A percentile compares a stretch with the other conserved stretches of the same genome.
Evolutionary conservation across 2,888 invertebrate genomes (phyloP).

Genomic region (Agrotis segetum): DNA sequence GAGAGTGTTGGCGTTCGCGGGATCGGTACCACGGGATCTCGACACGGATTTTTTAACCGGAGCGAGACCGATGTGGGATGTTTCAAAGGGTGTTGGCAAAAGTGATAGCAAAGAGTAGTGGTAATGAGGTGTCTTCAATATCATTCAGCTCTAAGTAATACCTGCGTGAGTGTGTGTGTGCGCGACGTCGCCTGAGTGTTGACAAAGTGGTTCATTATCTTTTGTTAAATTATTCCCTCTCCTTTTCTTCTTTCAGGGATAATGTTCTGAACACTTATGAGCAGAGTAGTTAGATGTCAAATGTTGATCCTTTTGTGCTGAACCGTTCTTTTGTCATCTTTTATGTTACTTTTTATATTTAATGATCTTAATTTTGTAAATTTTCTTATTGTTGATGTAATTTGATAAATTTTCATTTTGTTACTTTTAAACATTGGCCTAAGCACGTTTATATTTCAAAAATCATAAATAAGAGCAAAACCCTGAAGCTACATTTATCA

Average conservation of each 20-base stretch:
- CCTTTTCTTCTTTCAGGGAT: slow-evolving; percentile 42
- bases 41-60: slow-evolving; percentile 48
- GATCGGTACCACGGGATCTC: slow-evolving; percentile 60
- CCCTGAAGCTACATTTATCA: not conserved
- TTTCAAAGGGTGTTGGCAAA: slow-evolving; percentile 27
- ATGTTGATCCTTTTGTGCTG: slow-evolving; percentile 28
- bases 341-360: not conserved
- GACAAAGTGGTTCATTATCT: slow-evolving; percentile 77
- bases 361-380: not conserved
- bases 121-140: slow-evolving; percentile 66
- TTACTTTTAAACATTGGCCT: not conserved
- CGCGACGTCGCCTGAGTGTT: slow-evolving; percentile 68
- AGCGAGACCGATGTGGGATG: slow-evolving; percentile 32
- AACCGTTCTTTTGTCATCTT: not conserved
- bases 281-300: slow-evolving; percentile 16
- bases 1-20: slow-evolving; percentile 58
- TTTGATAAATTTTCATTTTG: not conserved
- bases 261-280: slow-evolving; percentile 21
- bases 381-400: not conserved
- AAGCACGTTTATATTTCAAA: not conserved
- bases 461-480: not conserved
- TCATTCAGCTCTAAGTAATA: slow-evolving; percentile 68
- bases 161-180: slow-evolving; percentile 59
- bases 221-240: slow-evolving; percentile 65
- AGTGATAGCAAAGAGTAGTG: slow-evolving; percentile 55